phyloP scores from a whole-genome alignment of 2,113 vertebrate species.

The Empidonax alnorum region DNA sequence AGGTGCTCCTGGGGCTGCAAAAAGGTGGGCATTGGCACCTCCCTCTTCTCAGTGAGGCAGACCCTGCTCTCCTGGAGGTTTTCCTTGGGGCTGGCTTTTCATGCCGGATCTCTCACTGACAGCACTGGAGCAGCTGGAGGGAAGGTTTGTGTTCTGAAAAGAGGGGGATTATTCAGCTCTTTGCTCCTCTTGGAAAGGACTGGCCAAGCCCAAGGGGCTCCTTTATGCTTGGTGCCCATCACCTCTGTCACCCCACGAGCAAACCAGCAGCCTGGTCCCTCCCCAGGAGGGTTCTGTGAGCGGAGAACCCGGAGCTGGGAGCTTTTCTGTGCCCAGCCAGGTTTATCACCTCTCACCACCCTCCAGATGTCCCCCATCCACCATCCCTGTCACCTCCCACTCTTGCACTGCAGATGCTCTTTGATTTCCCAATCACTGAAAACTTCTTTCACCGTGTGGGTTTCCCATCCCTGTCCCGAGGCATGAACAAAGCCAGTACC shows the following conservation, averaged over 20 bases:
- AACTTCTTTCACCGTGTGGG: not conserved
- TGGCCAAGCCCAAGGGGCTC: not conserved
- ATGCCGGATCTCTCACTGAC: accelerated
- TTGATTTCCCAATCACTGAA: not conserved
- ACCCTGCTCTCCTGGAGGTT: not conserved
- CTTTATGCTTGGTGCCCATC: not conserved
- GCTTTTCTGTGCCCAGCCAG: not conserved
- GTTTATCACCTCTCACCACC: not conserved
- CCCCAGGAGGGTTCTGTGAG: not conserved
- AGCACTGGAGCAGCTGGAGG: not conserved
- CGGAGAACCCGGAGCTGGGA: not conserved
- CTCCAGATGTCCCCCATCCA: not conserved
- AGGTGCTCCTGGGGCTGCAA: not conserved
- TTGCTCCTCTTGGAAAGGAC: not conserved
- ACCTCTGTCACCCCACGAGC: not conserved
- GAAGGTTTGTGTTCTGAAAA: no score
- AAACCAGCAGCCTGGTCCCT: not conserved
- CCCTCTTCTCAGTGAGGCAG: not conserved
- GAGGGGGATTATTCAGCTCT: not conserved
- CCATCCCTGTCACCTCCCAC: not conserved
- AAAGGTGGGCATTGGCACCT: not conserved
- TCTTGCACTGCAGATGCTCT: not conserved
- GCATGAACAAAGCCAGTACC: not conserved
- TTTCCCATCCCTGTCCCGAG: not conserved
- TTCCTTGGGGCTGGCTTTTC: not conserved